Percentiles rank a stretch among this genome's conserved stretches.
Conservation (phyloP, 2,888 invertebrate species). For the Cantharis lateralis region DNA sequence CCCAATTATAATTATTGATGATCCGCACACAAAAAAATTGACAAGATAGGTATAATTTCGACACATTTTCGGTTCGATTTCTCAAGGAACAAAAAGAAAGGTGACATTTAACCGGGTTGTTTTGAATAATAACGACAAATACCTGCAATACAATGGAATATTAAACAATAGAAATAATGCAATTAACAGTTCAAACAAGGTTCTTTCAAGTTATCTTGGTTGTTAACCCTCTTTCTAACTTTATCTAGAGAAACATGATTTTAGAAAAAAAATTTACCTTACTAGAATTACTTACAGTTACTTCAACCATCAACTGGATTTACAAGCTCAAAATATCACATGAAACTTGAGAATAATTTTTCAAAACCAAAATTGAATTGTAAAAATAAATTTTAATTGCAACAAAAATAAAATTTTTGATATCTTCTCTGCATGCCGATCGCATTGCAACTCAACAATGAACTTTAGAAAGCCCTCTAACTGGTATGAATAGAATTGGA, state of each 20-base stretch:
- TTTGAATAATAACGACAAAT: background rate
- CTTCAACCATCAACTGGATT: conserved; percentile 16
- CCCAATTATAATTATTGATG: background rate
- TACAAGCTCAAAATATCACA: background rate
- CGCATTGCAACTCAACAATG: background rate
- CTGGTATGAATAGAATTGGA: background rate
- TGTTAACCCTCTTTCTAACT: background rate
- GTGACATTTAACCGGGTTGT: background rate
- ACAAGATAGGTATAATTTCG: background rate
- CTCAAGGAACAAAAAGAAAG: background rate
- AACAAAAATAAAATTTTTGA: background rate
- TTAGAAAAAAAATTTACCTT: background rate
- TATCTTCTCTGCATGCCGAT: background rate
- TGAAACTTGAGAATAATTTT: conserved; percentile 10
- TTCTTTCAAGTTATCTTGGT: background rate
- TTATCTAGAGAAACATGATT: background rate
- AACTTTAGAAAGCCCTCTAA: background rate
- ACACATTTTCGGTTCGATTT: background rate
- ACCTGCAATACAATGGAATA: background rate
- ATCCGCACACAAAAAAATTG: background rate
- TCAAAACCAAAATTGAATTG: background rate
- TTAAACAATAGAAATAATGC: background rate
- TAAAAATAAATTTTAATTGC: background rate
- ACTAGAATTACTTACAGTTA: conserved; percentile 10
- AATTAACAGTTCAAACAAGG: background rate